A percentile compares a stretch with the other conserved stretches of the same genome.
Evolutionary conservation across 2,113 vertebrate genomes (phyloP).

Genomic region (Ochotona curzoniae): DNA sequence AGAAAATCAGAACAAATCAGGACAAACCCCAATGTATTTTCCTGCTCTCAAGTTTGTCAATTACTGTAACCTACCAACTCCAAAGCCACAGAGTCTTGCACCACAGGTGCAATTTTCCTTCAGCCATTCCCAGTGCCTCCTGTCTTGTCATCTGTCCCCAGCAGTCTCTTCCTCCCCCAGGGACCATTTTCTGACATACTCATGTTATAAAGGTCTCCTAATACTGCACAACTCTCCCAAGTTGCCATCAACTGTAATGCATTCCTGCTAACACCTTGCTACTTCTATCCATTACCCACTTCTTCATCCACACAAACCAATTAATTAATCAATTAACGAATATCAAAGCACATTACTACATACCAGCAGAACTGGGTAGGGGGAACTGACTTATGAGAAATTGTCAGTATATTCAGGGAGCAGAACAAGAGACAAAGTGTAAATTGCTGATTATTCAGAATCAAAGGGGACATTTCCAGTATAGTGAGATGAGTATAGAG

Average conservation of each 20-base stretch:
- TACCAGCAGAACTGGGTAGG: background rate
- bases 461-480: background rate
- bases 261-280: background rate
- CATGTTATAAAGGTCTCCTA: background rate
- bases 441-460: background rate
- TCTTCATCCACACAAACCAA: conserved; percentile 30
- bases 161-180: background rate
- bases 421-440: background rate
- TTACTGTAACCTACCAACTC: background rate
- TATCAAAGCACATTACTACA: background rate
- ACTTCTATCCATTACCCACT: conserved; percentile 19
- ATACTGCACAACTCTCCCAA: background rate
- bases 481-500: background rate
- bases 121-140: background rate
- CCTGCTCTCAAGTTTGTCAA: background rate
- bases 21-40: background rate
- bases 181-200: background rate
- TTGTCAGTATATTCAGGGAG: background rate
- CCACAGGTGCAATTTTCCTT: too few relatives aligned
- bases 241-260: background rate
- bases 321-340: conserved; percentile 55
- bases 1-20: background rate
- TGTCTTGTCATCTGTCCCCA: background rate
- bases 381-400: background rate
- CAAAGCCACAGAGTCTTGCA: background rate